Evolutionary conservation across 2,888 invertebrate species (phyloP).

Genomic region (Eilema depressum): DNA sequence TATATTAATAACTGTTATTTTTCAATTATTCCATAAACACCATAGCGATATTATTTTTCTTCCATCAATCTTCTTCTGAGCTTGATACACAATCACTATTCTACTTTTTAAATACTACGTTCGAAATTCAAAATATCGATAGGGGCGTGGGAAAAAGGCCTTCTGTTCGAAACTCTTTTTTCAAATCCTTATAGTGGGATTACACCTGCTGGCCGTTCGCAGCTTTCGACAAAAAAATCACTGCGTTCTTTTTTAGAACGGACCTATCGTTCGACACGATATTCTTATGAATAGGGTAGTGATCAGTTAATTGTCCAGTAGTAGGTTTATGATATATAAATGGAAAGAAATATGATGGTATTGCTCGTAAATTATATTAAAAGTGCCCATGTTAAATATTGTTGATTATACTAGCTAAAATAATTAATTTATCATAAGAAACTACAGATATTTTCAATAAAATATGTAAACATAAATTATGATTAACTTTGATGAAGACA

Average conservation of each 20-base stretch:
- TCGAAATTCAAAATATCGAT: slow-evolving; percentile 76
- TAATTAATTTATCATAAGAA: no score
- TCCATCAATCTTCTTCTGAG: slow-evolving; percentile 31
- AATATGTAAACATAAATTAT: background rate
- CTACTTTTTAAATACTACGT: slow-evolving; percentile 58
- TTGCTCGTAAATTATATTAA: slow-evolving; percentile 11
- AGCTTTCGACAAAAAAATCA: slow-evolving; percentile 84
- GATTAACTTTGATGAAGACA: background rate
- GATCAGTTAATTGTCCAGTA: slow-evolving; percentile 30
- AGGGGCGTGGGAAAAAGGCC: slow-evolving; percentile 86
- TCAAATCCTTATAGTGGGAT: slow-evolving; percentile 83
- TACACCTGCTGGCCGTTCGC: slow-evolving; percentile 86
- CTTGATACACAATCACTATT: slow-evolving; percentile 20
- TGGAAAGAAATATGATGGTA: no score
- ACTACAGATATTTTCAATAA: background rate
- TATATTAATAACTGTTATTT: slow-evolving; percentile 13
- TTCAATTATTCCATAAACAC: slow-evolving; percentile 6
- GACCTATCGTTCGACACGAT: slow-evolving; percentile 72
- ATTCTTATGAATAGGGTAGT: slow-evolving; percentile 63
- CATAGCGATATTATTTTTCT: slow-evolving; percentile 8
- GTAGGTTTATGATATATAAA: background rate
- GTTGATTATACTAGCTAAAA: background rate
- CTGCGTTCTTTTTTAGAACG: slow-evolving; percentile 76
- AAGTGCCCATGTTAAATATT: background rate
- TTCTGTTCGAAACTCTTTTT: slow-evolving; percentile 82